Evolutionary conservation across 2,888 invertebrate species (phyloP).

Genomic region (Cataglyphis altisquamis): DNA sequence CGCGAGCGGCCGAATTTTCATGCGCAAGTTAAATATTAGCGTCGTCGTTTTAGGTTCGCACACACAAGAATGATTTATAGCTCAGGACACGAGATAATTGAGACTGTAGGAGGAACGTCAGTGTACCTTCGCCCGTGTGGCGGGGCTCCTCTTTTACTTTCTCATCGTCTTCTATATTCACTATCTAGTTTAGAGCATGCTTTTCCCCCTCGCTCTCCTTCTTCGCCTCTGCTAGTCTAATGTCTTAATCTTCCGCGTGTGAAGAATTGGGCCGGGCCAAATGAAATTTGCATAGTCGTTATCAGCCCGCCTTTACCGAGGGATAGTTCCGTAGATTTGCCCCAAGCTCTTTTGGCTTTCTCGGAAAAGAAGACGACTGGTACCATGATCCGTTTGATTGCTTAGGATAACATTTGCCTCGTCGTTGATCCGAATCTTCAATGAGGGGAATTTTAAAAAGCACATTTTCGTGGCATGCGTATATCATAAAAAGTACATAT

Average conservation of each 20-base stretch:
- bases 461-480: neutral
- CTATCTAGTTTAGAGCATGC: constrained; percentile 62
- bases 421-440: constrained; percentile 8
- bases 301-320: constrained; percentile 74
- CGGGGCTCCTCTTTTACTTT: constrained; percentile 56
- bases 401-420: constrained; percentile 62
- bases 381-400: constrained; percentile 69
- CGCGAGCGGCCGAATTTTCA: constrained; percentile 59
- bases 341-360: constrained; percentile 60
- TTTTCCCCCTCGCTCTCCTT: constrained; percentile 47
- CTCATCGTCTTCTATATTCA: constrained; percentile 60
- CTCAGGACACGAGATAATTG: constrained; percentile 66
- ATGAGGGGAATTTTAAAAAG: neutral
- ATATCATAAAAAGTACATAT: neutral
- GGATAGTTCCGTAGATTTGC: constrained; percentile 69
- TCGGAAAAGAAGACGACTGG: constrained; percentile 66
- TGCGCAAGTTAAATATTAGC: constrained; percentile 65
- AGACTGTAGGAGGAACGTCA: constrained; percentile 64
- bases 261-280: constrained; percentile 80
- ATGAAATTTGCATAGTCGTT: constrained; percentile 83
- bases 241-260: constrained; percentile 82
- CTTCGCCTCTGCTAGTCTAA: constrained; percentile 67
- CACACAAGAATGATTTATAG: constrained; percentile 66
- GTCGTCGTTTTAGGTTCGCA: constrained; percentile 65
- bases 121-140: constrained; percentile 54